These are phyloP conservation scores for Todiramphus saurophagus DNA, from an alignment of 2,113 vertebrate genomes.

Conservation along the genomic window DNA sequence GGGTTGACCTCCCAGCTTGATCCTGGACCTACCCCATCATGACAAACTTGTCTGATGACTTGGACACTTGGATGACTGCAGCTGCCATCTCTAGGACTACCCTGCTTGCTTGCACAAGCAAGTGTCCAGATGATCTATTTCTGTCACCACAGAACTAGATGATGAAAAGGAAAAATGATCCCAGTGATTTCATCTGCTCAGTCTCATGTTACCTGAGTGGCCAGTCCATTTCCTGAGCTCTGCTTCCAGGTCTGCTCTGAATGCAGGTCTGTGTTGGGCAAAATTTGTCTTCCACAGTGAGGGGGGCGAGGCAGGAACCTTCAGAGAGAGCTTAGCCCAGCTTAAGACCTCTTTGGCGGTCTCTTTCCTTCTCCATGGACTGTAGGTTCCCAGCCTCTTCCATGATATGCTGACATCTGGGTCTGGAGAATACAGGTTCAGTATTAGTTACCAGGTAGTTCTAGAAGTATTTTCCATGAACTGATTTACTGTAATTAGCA, in stretches of 20 bases:
- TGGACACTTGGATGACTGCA: not conserved
- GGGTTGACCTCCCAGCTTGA: not conserved
- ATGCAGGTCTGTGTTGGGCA: not conserved
- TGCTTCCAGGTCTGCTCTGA: not conserved
- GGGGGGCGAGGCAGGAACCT: not conserved
- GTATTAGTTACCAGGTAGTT: not conserved
- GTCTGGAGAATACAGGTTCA: not conserved
- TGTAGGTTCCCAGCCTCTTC: not conserved
- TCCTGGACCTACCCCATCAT: not conserved
- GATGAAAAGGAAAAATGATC: slow-evolving; percentile 7
- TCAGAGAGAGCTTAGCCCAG: not conserved
- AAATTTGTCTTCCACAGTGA: not conserved
- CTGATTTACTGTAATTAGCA: not conserved
- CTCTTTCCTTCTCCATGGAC: not conserved
- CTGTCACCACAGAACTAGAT: not conserved
- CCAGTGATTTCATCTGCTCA: not conserved
- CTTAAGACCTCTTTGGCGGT: not conserved
- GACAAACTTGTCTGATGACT: not conserved
- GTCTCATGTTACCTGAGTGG: not conserved
- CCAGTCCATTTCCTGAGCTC: not conserved
- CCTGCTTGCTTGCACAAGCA: not conserved
- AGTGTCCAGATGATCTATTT: not conserved
- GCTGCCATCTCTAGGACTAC: not conserved
- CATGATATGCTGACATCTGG: not conserved
- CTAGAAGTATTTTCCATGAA: not conserved